Conservation (phyloP, 2,797 vertebrate genomes). For the Phalloptychus januarius region DNA sequence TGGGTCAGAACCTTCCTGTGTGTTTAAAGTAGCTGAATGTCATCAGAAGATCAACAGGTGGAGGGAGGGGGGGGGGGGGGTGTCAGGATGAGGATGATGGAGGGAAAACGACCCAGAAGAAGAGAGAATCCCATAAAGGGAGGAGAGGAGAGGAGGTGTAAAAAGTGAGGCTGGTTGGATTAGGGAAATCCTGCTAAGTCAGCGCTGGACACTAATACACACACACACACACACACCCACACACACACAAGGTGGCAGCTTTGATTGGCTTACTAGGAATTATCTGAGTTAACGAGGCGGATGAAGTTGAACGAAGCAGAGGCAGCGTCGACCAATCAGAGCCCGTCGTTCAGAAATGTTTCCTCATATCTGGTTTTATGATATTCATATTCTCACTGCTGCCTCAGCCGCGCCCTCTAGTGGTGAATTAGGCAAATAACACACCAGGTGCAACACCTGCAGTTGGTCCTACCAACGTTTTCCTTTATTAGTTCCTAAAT, state of each 20-base stretch:
- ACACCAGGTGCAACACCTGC: not conserved
- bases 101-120: too few relatives aligned
- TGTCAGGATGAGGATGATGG: not conserved
- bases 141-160: not conserved
- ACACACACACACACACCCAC: not conserved
- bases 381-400: too few relatives aligned
- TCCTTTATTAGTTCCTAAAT: not conserved
- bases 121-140: not conserved
- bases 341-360: too few relatives aligned
- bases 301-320: not conserved
- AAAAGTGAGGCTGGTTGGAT: conserved; percentile 5
- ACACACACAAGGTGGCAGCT: conserved; percentile 6
- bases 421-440: too few relatives aligned
- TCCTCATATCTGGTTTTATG: too few relatives aligned
- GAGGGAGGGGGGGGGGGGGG: not conserved
- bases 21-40: not conserved
- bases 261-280: conserved; percentile 19
- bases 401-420: too few relatives aligned
- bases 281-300: not conserved
- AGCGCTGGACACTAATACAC: conserved; percentile 13
- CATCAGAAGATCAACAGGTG: not conserved
- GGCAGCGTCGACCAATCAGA: not conserved
- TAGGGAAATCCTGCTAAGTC: conserved; percentile 32
- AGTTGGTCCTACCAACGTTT: not conserved
- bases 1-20: not conserved